Evolutionary conservation across 2,113 vertebrate genomes (phyloP).

Genomic region (Sceloporus tristichus): DNA sequence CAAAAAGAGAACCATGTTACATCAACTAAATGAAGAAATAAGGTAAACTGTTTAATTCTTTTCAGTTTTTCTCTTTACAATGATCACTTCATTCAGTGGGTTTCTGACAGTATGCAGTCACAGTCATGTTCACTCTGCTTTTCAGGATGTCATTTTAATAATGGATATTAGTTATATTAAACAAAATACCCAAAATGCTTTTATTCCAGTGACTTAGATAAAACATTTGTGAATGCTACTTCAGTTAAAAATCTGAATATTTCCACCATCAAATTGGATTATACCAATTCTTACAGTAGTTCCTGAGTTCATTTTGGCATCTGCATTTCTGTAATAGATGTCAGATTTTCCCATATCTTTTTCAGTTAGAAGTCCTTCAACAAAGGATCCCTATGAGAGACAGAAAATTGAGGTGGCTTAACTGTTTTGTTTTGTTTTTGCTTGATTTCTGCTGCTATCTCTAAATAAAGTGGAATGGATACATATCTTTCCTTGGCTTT

Average conservation of each 20-base stretch:
- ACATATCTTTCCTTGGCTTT: not conserved
- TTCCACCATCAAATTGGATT: slow-evolving; percentile 67
- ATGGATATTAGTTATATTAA: slow-evolving; percentile 52
- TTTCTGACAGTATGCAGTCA: slow-evolving; percentile 39
- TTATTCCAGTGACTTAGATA: slow-evolving; percentile 24
- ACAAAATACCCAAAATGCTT: slow-evolving; percentile 11
- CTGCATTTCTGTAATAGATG: slow-evolving; percentile 63
- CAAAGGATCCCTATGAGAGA: slow-evolving; percentile 76
- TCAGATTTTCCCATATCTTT: slow-evolving; percentile 56
- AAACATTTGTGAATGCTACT: slow-evolving; percentile 19
- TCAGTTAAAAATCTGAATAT: slow-evolving; percentile 66
- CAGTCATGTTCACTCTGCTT: slow-evolving; percentile 50
- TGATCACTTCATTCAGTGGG: slow-evolving; percentile 43
- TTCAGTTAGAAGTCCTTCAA: slow-evolving; percentile 70
- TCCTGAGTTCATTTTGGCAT: slow-evolving; percentile 61
- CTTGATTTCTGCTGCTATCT: not conserved
- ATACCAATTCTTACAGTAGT: slow-evolving; percentile 67
- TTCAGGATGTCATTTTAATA: slow-evolving; percentile 53
- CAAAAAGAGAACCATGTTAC: slow-evolving; percentile 57
- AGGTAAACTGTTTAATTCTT: slow-evolving; percentile 63
- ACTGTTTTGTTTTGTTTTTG: slow-evolving; percentile 4
- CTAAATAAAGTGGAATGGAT: not conserved
- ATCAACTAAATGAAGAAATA: slow-evolving; percentile 51
- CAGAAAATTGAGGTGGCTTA: slow-evolving; percentile 49
- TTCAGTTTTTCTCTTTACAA: slow-evolving; percentile 59